Evolutionary conservation across 2,113 vertebrate genomes (phyloP).

Genomic region (rabbit (Oryctolagus cuniculus)): DNA sequence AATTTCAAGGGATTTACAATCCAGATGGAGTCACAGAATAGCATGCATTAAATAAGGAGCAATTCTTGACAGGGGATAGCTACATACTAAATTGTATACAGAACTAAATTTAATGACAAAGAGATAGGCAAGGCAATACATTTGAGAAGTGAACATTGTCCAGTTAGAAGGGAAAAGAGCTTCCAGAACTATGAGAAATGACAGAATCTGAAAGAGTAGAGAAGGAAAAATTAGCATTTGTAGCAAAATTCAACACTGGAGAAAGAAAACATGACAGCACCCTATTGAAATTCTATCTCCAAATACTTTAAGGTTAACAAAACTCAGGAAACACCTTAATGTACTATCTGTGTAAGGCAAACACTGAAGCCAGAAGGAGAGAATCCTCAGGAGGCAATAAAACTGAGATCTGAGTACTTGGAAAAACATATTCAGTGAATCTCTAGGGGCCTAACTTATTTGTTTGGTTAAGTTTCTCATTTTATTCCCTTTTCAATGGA

Average conservation of each 20-base stretch:
- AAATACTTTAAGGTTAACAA: slow-evolving; percentile 55
- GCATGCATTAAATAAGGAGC: background rate
- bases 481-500: slow-evolving; percentile 53
- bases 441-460: slow-evolving; percentile 5
- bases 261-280: slow-evolving; percentile 48
- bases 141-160: background rate
- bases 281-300: slow-evolving; percentile 49
- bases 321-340: slow-evolving; percentile 34
- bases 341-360: slow-evolving; percentile 11
- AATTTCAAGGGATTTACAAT: slow-evolving; percentile 56
- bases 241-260: background rate
- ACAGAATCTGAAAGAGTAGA: slow-evolving; percentile 6
- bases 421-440: slow-evolving; percentile 37
- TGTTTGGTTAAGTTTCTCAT: slow-evolving; percentile 59
- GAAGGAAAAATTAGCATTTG: background rate
- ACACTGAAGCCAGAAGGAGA: slow-evolving; percentile 58
- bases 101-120: slow-evolving; percentile 39
- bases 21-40: background rate
- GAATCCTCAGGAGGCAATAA: slow-evolving; percentile 50
- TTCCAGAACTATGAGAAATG: slow-evolving; percentile 15
- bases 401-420: slow-evolving; percentile 58
- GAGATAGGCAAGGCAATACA: background rate
- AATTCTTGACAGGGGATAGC: background rate
- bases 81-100: background rate
- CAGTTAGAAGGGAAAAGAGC: background rate